Conservation (phyloP, 2,113 vertebrate genomes). For the Sander lucioperca region DNA sequence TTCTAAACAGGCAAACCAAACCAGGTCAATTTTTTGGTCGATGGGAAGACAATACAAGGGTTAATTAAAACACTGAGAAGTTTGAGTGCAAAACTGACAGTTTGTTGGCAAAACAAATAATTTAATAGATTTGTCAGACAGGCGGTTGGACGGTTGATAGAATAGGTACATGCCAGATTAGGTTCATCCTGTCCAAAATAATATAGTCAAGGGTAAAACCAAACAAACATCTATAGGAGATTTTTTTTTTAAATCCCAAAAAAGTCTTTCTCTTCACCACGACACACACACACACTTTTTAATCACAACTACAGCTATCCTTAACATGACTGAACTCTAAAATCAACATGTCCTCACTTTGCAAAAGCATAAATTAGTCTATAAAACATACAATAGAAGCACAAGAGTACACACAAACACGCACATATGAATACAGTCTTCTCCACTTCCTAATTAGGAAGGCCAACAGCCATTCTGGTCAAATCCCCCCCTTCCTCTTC, state of each 20-base stretch:
- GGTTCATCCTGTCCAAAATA: background rate
- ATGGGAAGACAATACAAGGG: too few relatives aligned
- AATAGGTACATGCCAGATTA: background rate
- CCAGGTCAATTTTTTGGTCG: too few relatives aligned
- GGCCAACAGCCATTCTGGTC: slow-evolving; percentile 51
- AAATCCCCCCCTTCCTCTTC: slow-evolving; percentile 30
- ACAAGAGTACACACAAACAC: slow-evolving; percentile 1
- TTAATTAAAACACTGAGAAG: background rate
- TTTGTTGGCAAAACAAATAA: background rate
- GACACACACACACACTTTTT: background rate
- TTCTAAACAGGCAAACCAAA: too few relatives aligned
- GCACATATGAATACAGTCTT: slow-evolving; percentile 15
- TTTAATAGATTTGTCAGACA: background rate
- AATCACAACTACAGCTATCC: background rate
- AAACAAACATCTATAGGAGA: background rate
- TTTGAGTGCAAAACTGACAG: background rate
- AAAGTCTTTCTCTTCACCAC: background rate
- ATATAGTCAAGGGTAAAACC: background rate
- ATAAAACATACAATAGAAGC: slow-evolving; percentile 3
- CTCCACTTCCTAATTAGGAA: slow-evolving; percentile 30
- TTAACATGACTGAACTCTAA: background rate
- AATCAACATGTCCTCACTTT: background rate
- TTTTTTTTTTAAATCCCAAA: background rate
- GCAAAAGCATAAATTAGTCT: slow-evolving; percentile 12
- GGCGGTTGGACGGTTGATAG: too few relatives aligned